Evolutionary conservation across 2,888 invertebrate species (phyloP).

Genomic region (Xestia c-nigrum): DNA sequence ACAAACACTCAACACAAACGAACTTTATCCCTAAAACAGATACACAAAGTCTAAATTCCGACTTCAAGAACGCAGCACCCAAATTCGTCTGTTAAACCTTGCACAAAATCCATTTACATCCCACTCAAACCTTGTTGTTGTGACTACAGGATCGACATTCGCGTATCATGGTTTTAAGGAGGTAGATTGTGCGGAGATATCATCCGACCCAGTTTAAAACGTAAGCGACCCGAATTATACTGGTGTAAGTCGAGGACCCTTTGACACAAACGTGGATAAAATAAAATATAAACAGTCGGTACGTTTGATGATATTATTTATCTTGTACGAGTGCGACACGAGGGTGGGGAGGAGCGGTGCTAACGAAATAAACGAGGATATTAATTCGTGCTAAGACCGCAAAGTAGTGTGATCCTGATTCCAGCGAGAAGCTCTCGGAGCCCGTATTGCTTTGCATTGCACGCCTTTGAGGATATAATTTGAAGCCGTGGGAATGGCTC

Average conservation of each 20-base stretch:
- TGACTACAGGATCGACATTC: constrained; percentile 21
- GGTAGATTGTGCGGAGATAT: constrained; percentile 61
- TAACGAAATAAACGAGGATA: constrained; percentile 49
- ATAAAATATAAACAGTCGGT: constrained; percentile 67
- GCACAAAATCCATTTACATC: constrained; percentile 20
- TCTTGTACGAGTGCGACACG: constrained; percentile 50
- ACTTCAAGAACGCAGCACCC: constrained; percentile 9
- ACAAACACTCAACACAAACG: constrained; percentile 9
- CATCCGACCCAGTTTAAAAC: constrained; percentile 71
- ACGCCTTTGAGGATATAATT: constrained; percentile 45
- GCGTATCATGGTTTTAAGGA: constrained; percentile 24
- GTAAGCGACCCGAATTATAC: constrained; percentile 70
- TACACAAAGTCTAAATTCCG: constrained; percentile 43
- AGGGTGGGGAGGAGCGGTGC: constrained; percentile 15
- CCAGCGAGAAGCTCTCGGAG: constrained; percentile 1
- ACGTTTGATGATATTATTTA: constrained; percentile 69
- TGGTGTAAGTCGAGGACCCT: constrained; percentile 66
- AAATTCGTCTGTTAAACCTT: constrained; percentile 49
- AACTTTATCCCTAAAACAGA: constrained; percentile 27
- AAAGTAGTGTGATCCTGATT: constrained; percentile 45
- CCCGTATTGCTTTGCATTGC: constrained; percentile 51
- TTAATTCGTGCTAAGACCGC: constrained; percentile 34
- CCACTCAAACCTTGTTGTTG: constrained; percentile 29
- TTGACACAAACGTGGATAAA: constrained; percentile 66
- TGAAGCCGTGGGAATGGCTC: constrained; percentile 23